phyloP scores from a whole-genome alignment of 2,113 vertebrate species.

The Tragelaphus strepsiceros region DNA sequence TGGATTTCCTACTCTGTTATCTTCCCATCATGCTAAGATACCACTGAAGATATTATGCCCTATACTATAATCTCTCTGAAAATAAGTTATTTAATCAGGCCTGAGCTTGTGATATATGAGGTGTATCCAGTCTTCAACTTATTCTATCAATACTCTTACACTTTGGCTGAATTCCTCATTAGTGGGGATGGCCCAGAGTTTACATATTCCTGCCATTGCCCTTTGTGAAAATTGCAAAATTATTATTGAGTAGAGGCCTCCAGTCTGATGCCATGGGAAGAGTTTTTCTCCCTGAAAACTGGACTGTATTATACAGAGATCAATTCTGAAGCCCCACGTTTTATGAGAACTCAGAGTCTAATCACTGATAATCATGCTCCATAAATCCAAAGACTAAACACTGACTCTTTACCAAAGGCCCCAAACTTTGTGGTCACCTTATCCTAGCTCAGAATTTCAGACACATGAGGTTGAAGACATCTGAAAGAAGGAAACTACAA shows the following conservation, averaged over 20 bases:
- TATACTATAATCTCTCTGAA: background rate
- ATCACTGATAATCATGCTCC: background rate
- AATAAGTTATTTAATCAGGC: background rate
- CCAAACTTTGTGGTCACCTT: background rate
- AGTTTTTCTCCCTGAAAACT: background rate
- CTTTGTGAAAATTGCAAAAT: background rate
- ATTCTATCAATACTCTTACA: background rate
- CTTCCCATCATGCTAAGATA: background rate
- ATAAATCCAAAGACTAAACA: background rate
- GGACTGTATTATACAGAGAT: background rate
- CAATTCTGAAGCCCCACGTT: background rate
- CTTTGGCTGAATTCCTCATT: background rate
- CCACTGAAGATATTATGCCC: background rate
- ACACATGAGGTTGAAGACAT: background rate
- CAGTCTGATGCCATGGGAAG: background rate
- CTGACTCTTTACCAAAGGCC: background rate
- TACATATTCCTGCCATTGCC: background rate
- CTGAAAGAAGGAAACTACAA: background rate
- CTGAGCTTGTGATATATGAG: background rate
- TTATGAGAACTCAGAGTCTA: background rate
- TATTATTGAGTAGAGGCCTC: background rate
- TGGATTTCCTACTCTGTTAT: background rate
- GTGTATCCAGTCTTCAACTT: background rate
- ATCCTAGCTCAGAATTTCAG: background rate
- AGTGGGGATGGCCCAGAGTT: background rate